A percentile compares a stretch with the other conserved stretches of the same genome.
These are phyloP conservation scores for Drosophila mettleri DNA, from an alignment of 2,888 invertebrate species.

Conservation along the genomic window DNA sequence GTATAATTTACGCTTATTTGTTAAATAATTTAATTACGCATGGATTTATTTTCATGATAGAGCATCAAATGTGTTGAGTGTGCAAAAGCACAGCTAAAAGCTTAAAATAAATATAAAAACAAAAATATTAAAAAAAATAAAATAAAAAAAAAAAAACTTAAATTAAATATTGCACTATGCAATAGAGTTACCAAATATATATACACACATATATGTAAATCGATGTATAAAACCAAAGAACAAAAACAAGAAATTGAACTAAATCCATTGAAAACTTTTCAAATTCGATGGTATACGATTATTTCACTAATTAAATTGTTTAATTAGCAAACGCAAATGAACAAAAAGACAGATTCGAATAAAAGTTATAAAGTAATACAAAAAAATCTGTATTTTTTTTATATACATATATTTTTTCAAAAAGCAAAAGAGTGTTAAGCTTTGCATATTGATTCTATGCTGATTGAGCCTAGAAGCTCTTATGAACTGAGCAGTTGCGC, in stretches of 20 bases:
- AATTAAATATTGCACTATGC: slow-evolving; percentile 46
- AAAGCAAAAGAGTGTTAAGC: neutral
- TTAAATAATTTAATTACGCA: slow-evolving; percentile 60
- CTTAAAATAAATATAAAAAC: slow-evolving; percentile 45
- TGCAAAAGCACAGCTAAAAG: slow-evolving; percentile 61
- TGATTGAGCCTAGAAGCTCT: neutral
- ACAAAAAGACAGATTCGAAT: slow-evolving; percentile 54
- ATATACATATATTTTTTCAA: neutral
- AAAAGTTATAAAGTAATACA: slow-evolving; percentile 46
- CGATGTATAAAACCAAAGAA: slow-evolving; percentile 45
- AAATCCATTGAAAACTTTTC: slow-evolving; percentile 42
- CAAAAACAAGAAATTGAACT: slow-evolving; percentile 12
- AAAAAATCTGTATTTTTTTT: neutral
- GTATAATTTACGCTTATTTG: slow-evolving; percentile 72
- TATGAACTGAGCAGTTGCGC: neutral
- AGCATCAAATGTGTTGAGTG: slow-evolving; percentile 55
- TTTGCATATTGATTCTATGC: neutral
- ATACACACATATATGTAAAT: slow-evolving; percentile 30
- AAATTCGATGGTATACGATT: slow-evolving; percentile 59
- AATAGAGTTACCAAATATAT: slow-evolving; percentile 32
- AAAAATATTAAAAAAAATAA: slow-evolving; percentile 4
- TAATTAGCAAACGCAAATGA: slow-evolving; percentile 56
- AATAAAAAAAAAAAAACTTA: slow-evolving; percentile 18
- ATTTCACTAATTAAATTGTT: slow-evolving; percentile 70
- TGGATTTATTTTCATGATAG: slow-evolving; percentile 55